phyloP scores from a whole-genome alignment of 2,888 invertebrate genomes.

The Caenorhabditis uteleia region DNA sequence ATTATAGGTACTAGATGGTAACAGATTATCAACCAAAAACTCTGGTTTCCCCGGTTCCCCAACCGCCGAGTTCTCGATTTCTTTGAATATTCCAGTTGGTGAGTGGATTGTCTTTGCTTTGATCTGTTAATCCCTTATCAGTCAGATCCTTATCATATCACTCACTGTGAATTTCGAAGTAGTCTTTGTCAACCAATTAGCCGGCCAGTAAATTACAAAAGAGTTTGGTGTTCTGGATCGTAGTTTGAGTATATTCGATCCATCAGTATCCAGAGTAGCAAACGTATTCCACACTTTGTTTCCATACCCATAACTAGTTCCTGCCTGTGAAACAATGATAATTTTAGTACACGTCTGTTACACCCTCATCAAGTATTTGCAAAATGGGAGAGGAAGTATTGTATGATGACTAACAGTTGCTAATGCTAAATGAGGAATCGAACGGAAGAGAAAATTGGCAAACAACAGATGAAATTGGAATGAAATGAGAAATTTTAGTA shows the following conservation, averaged over 20 bases:
- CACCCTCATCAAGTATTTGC: background rate
- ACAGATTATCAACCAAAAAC: conserved; percentile 43
- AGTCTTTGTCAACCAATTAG: conserved; percentile 45
- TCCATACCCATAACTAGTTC: conserved; percentile 58
- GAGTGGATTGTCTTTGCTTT: conserved; percentile 51
- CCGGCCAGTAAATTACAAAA: conserved; percentile 51
- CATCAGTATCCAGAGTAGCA: conserved; percentile 43
- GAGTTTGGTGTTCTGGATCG: conserved; percentile 51
- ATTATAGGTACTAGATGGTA: conserved; percentile 54
- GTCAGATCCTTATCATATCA: no score
- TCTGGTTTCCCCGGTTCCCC: conserved; percentile 44
- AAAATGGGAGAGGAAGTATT: no score
- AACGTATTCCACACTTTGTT: conserved; percentile 50
- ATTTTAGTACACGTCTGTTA: background rate
- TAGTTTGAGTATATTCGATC: conserved; percentile 39
- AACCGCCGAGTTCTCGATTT: conserved; percentile 48
- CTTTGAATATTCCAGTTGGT: conserved; percentile 48
- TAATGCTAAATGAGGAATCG: no score
- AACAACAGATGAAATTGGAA: no score
- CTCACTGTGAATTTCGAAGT: conserved; percentile 48
- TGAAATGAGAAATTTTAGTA: no score
- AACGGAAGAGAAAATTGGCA: no score
- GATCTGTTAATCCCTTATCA: conserved; percentile 33
- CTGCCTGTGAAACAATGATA: no score
- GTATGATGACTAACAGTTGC: no score